Conservation (phyloP, 2,888 invertebrate species). For the Lepetodrilus schrolli region DNA sequence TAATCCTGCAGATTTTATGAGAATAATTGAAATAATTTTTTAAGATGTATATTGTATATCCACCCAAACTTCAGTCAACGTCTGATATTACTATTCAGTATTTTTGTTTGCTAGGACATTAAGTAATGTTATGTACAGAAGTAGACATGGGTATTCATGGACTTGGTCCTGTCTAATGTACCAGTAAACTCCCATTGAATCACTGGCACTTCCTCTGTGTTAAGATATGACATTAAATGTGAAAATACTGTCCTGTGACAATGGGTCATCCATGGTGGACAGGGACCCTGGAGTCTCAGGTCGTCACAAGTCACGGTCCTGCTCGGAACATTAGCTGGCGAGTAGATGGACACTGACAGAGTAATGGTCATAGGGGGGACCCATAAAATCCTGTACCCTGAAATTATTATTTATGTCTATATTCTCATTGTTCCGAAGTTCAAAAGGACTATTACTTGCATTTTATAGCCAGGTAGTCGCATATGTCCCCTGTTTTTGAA, state of each 20-base stretch:
- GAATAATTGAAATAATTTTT: too few relatives aligned
- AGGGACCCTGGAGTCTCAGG: not conserved
- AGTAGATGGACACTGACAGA: not conserved
- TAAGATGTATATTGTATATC: too few relatives aligned
- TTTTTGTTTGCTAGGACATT: too few relatives aligned
- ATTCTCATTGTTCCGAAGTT: not conserved
- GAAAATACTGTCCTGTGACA: not conserved
- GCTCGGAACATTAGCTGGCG: not conserved
- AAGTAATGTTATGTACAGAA: too few relatives aligned
- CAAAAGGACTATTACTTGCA: not conserved
- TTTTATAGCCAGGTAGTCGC: not conserved
- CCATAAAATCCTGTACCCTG: slow-evolving; percentile 1
- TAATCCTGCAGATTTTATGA: too few relatives aligned
- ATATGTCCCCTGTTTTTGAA: not conserved
- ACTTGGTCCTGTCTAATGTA: too few relatives aligned
- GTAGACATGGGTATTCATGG: too few relatives aligned
- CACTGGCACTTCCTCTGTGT: too few relatives aligned
- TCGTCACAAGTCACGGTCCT: not conserved
- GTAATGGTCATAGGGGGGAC: not conserved
- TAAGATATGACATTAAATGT: not conserved
- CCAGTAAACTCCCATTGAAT: too few relatives aligned
- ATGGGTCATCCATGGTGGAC: not conserved
- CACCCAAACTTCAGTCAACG: too few relatives aligned
- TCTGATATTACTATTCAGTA: too few relatives aligned
- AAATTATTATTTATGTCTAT: slow-evolving; percentile 11